Percentiles rank a stretch among this genome's conserved stretches.
Evolutionary conservation across 2,888 invertebrate genomes (phyloP).

Genomic region (Nephrotoma flavescens): DNA sequence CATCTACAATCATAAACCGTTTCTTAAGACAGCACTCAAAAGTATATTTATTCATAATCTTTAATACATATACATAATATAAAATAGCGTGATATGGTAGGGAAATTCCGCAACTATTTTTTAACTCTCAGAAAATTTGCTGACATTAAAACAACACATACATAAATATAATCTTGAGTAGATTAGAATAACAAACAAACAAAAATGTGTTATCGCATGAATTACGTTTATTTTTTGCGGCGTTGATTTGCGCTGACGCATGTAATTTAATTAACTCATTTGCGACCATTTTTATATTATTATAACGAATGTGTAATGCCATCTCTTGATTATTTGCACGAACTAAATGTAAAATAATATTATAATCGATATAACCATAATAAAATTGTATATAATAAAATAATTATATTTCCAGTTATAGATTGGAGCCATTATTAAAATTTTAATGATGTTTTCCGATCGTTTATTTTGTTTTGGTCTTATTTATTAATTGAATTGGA

Average conservation of each 20-base stretch:
- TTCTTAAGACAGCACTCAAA: no score
- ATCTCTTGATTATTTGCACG: not conserved
- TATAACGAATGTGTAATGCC: not conserved
- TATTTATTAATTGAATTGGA: not conserved
- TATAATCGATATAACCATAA: not conserved
- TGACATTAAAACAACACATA: not conserved
- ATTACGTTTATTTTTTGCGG: not conserved
- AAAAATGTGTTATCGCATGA: not conserved
- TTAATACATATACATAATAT: no score
- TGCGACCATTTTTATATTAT: not conserved
- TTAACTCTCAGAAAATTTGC: not conserved
- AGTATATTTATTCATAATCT: no score
- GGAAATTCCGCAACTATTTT: not conserved
- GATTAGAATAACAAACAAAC: not conserved
- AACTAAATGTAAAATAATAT: not conserved
- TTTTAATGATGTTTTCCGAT: not conserved
- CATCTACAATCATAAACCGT: no score
- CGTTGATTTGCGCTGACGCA: not conserved
- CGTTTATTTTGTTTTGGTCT: not conserved
- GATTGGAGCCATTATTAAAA: not conserved
- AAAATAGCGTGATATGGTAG: not conserved
- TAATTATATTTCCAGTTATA: not conserved
- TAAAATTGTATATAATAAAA: not conserved
- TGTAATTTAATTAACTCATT: not conserved
- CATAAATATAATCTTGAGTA: not conserved